These are phyloP conservation scores for Phenganax stokvisi DNA, from an alignment of 92 coral and sea anemone genomes.

Conservation along the genomic window DNA sequence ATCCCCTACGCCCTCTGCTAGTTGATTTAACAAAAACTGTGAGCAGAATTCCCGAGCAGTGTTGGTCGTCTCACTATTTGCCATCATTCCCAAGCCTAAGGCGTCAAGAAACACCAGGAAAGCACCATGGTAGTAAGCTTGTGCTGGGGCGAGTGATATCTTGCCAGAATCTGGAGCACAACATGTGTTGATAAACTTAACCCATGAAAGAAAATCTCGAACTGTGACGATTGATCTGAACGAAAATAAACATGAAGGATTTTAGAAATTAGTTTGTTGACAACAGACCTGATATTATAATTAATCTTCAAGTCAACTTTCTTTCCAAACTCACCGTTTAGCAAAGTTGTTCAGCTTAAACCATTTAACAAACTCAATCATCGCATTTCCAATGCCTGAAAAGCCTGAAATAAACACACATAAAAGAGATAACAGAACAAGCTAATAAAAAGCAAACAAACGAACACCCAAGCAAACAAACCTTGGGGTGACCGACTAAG, in stretches of 20 bases:
- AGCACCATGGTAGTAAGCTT: slow-evolving; percentile 87
- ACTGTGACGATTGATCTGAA: slow-evolving; percentile 62
- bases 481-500: slow-evolving; percentile 53
- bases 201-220: slow-evolving; percentile 92
- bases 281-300: background rate
- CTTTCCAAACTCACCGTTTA: slow-evolving; percentile 53
- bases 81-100: slow-evolving; percentile 65
- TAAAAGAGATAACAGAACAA: background rate
- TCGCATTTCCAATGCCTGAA: slow-evolving; percentile 83
- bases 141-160: slow-evolving; percentile 53
- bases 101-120: slow-evolving; percentile 92
- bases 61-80: slow-evolving; percentile 36
- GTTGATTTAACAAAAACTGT: slow-evolving; percentile 57
- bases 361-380: slow-evolving; percentile 84
- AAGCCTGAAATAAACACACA: slow-evolving; percentile 35
- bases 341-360: slow-evolving; percentile 77
- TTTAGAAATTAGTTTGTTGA: background rate
- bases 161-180: slow-evolving; percentile 26
- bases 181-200: slow-evolving; percentile 82
- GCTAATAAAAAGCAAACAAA: background rate
- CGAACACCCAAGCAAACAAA: background rate
- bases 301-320: background rate
- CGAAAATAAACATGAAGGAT: background rate
- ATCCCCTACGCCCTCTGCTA: slow-evolving; percentile 32
- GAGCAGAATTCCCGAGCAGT: slow-evolving; percentile 63